Evolutionary conservation across 1,140 invertebrate genomes (phyloP), one percentile per base, ranked within the genome.

Genomic region (Apis cerana): DNA sequence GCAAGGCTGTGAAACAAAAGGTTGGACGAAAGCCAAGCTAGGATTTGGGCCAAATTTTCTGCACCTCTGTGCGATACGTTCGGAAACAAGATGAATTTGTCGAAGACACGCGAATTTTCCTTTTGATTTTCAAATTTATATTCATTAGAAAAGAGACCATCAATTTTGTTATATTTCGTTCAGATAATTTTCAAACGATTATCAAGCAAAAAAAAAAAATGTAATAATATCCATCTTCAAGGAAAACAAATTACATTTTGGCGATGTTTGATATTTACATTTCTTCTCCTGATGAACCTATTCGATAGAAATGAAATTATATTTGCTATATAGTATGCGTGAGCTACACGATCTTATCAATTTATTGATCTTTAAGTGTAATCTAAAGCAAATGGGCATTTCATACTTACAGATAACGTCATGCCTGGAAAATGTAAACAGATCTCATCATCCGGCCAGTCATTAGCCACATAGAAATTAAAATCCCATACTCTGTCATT

Each of bases 401-500:
- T 82, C 50, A 69, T 89, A 95, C 95, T 96, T 95, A 97, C 97
- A 93, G 97, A 96, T 92, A 96, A 95, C 64, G 97, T 98, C 95
- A 97, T 97, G 91, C 97, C 97, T 81, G 97, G 97, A 93, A 98
- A 97, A 93, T 98, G 97, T 87, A 97, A 94, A 91, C 97, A 96
- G 90, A 98, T 96, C 82, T 97, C 96, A 68, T 97, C 96, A 86
- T 97, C 96, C 50, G 97, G 97, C 97, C 97, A 98, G 92, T 95
- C 96, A 94, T 97, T 97, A 90, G 96, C 96, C 91, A 98, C 97
- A 95, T 98, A 98, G 95, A 97, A 97, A 94, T 97, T 95, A 94
- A 98, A 98, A 91, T 97, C 96, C 97, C 97, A 97, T 92, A 98
- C 97, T 91, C 96, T 96, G 94, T 98, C 97, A 94, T 96, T 96